Base-by-base conservation (phyloP, 2,113 vertebrate species). In the Hyperopisus bebe region DNA sequence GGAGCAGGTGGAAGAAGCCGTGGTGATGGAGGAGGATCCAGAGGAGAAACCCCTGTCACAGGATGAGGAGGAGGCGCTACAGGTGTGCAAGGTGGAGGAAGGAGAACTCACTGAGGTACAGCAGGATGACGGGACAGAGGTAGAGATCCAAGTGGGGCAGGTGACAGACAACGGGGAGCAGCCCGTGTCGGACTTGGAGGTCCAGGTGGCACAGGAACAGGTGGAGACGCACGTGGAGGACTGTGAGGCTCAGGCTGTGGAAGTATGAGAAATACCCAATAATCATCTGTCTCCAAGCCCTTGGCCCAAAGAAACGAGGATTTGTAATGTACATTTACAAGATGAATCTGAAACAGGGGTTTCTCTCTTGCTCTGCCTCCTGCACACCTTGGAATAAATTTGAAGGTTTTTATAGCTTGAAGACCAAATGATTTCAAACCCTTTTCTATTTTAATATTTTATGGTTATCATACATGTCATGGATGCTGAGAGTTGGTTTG, bases 1-100 rank as follows among this genome's bases (percentile, higher is more conserved):
- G 90, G 94, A 96, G 90, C 92, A 94, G 15, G 95, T 99, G 93
- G 95, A 93, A 85, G 95, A 95, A 92, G 90, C 92, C 7, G 96
- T 98, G 35, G 93, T 98, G 50, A 96, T 97, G 2, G 97, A 98
- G n/a, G 96, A 93, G 95, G 96, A 91, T 91, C 97, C 88, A 92
- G 97, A 89, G 95, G 96, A 96, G 44, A 96, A 96, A 84, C 95
- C 95, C 2, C 95, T 97, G 93, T 94, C 96, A 86, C 96, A 95
- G 92, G 96, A 98, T 92, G 97, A 98, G 62, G 93, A 94, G 58
- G 95, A 95, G 91, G 92, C 95, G 84, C 96, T 97, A 31, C 94
- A 96, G 89, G 94, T 48, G 24, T 86, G 95, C 66, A 93, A 80
- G 21, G 86, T 88, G 47, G 89, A 53, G 31, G 89, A 42, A 42